Conservation (phyloP, 2,797 vertebrate genomes). For the Notolepis coatsorum region DNA sequence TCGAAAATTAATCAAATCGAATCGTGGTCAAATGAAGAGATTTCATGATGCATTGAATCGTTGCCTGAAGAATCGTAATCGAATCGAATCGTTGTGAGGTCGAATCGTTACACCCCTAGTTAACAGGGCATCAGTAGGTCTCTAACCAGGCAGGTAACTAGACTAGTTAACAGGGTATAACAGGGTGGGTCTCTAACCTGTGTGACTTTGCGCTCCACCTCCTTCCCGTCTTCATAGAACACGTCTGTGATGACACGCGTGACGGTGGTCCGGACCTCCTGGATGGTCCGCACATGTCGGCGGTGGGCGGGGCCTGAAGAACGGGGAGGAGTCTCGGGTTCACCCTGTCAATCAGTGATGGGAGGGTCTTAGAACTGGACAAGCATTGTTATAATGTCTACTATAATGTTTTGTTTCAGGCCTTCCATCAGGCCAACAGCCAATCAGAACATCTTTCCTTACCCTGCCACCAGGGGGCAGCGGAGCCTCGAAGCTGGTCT, state of each 20-base stretch:
- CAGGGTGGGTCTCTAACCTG: no score
- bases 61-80: no score
- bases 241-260: slow-evolving; percentile 95
- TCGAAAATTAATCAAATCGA: no score
- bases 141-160: no score
- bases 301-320: slow-evolving; percentile 72
- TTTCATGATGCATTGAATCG: no score
- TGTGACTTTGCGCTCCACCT: slow-evolving; percentile 92
- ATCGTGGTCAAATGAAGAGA: no score
- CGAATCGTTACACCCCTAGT: no score
- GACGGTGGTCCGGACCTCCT: slow-evolving; percentile 92
- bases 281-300: slow-evolving; percentile 90
- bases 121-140: no score
- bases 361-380: background rate
- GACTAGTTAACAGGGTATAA: no score
- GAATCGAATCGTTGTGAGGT: no score
- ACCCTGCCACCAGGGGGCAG: slow-evolving; percentile 70
- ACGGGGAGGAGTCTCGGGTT: slow-evolving; percentile 73
- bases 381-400: background rate
- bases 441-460: slow-evolving; percentile 17
- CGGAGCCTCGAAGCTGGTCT: slow-evolving; percentile 77
- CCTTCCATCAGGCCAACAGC: no score
- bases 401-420: no score
- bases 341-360: slow-evolving; percentile 50
- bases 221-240: slow-evolving; percentile 92